Base-by-base conservation (phyloP, 1,140 invertebrate genomes). In the Philaenus spumarius region DNA sequence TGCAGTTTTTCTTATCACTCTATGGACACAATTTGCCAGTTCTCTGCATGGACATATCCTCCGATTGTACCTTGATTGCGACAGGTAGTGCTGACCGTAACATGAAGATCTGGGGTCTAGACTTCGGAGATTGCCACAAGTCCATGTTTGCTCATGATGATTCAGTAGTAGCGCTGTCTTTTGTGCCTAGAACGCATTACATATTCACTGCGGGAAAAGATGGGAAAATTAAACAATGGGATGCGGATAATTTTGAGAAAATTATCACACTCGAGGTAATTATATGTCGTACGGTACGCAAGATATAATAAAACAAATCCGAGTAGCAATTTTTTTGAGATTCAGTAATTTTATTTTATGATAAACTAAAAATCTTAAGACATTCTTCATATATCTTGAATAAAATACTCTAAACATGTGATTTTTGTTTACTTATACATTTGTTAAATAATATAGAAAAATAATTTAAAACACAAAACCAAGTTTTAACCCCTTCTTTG, bases 21-120 rank as follows among this genome's bases (percentile, higher is more conserved):
- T 99, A 99, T 70, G 96, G 97, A 0, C 97, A 99, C 73, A 96
- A 95, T 70, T 74, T 98, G 40, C 96, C 97, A 1, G 92, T 98
- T 0, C 75, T 92, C 0, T 91, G 89, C 66, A 80, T 99, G 78
- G 95, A 98, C 70, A 96, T 99, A 62, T 94, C 90, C 1, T 87
- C 85, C 64, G 96, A 99, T 74, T 92, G 86, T 1, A 82, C 82
- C 1, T 68, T 99, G 1, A 87, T 99, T 59, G 90, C 84, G 1
- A 97, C 96, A 0, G 96, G 95, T 20, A 97, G 95, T 15, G 87
- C 87, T 0, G 97, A 99, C 76, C 81, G 95, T 19, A 97, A 94
- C 73, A 82, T 98, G 3, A 97, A 98, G 78, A 89, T 99, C 61
- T 99, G 96, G 96, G 95, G 96, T 43, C 81, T 99, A 71, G 95